phyloP scores from a whole-genome alignment of 2,113 vertebrate genomes.

The Leiothrix lutea region DNA sequence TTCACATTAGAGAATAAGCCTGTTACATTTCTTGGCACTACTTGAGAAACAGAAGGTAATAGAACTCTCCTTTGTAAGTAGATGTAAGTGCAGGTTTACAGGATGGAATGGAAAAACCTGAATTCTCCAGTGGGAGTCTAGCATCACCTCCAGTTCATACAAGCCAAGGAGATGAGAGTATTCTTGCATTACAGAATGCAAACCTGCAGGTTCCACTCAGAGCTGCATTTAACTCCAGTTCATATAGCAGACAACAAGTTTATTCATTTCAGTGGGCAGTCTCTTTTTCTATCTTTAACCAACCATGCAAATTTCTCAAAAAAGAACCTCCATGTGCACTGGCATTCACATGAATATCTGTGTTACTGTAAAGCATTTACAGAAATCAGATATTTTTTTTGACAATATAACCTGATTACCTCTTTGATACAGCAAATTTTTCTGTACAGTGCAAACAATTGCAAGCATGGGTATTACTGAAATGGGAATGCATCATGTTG shows the following conservation, averaged over 20 bases:
- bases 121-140: neutral
- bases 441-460: neutral
- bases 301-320: neutral
- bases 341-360: neutral
- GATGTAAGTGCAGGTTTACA: neutral
- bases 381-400: neutral
- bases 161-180: neutral
- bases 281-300: neutral
- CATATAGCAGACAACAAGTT: neutral
- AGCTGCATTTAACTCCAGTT: neutral
- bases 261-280: neutral
- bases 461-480: neutral
- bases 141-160: neutral
- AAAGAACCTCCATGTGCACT: neutral
- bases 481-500: neutral
- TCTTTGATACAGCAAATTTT: neutral
- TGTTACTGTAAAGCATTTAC: neutral
- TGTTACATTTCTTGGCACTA: neutral
- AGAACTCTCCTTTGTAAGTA: neutral
- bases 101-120: neutral
- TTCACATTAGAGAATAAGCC: neutral
- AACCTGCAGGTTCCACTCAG: neutral
- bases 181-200: neutral
- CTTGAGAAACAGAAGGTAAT: neutral
- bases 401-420: neutral